These are phyloP conservation scores for Drosophila trapezifrons DNA, from an alignment of 1,140 invertebrate genomes.

Conservation along the genomic window DNA sequence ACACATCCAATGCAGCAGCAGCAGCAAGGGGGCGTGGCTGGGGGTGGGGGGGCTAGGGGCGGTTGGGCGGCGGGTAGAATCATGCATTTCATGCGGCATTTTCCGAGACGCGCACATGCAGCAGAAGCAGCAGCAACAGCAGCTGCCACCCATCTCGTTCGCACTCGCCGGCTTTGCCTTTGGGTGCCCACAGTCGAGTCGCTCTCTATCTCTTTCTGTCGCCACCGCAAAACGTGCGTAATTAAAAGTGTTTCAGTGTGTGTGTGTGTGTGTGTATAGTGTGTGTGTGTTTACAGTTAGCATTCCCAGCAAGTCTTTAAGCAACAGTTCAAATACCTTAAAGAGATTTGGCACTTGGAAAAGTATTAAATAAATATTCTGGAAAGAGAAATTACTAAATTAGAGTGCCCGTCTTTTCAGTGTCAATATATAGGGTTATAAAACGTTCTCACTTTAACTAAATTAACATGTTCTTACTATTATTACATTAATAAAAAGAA, in stretches of 20 bases:
- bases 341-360: too few species aligned
- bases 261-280: slow-evolving; percentile 20
- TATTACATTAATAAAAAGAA: too few species aligned
- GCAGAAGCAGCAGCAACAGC: slow-evolving; percentile 6
- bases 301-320: slow-evolving; percentile 14
- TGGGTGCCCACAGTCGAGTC: too few species aligned
- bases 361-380: too few species aligned
- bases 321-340: neutral
- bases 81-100: slow-evolving; percentile 66
- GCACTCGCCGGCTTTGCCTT: neutral
- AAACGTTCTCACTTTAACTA: too few species aligned
- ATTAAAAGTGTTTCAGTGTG: slow-evolving; percentile 64
- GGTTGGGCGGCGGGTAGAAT: neutral
- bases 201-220: slow-evolving; percentile 5
- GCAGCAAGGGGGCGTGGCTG: neutral
- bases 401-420: too few species aligned
- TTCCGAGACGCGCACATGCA: slow-evolving; percentile 52
- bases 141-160: slow-evolving; percentile 9
- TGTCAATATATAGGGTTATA: too few species aligned
- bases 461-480: too few species aligned
- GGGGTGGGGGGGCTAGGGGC: too few species aligned
- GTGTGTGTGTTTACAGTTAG: slow-evolving; percentile 24
- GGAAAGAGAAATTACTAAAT: too few species aligned
- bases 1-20: slow-evolving; percentile 65
- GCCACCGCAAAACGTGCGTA: slow-evolving; percentile 78